Percentiles rank a stretch among this genome's conserved stretches.
These are phyloP conservation scores for Plebejus anna DNA, from an alignment of 2,888 invertebrate genomes.

Conservation along the genomic window DNA sequence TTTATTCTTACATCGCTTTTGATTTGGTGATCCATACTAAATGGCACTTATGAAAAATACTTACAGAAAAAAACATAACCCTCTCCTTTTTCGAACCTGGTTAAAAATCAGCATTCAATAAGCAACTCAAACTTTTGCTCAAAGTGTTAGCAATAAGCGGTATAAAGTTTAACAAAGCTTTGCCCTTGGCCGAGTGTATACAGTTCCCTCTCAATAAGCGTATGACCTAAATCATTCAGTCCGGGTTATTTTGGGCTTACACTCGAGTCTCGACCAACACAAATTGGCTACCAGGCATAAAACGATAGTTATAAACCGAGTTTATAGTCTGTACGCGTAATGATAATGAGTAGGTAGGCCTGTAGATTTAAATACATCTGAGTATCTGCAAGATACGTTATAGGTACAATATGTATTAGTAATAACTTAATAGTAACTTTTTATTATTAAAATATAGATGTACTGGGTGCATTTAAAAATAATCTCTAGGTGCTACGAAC, in stretches of 20 bases:
- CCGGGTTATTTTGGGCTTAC: slow-evolving; percentile 10
- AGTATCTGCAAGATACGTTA: not conserved
- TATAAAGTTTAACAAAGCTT: slow-evolving; percentile 33
- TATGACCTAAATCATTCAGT: slow-evolving; percentile 68
- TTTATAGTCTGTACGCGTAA: not conserved
- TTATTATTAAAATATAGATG: too few relatives aligned
- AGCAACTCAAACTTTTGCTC: not conserved
- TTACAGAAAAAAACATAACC: not conserved
- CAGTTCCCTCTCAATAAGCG: slow-evolving; percentile 63
- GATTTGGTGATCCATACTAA: not conserved
- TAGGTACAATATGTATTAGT: not conserved
- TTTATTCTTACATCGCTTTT: not conserved
- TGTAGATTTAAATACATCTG: not conserved
- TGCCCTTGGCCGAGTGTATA: slow-evolving; percentile 65
- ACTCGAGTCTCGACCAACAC: not conserved
- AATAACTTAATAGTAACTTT: not conserved
- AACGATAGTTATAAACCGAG: not conserved
- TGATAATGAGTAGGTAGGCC: not conserved
- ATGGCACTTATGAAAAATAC: too few relatives aligned
- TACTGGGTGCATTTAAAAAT: too few relatives aligned
- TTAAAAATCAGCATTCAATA: not conserved
- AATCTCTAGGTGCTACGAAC: too few relatives aligned
- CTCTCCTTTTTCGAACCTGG: not conserved
- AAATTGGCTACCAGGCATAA: slow-evolving; percentile 15
- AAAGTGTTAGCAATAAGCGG: not conserved